phyloP scores from a whole-genome alignment of 2,888 invertebrate species.

The Sphinx pinastri region DNA sequence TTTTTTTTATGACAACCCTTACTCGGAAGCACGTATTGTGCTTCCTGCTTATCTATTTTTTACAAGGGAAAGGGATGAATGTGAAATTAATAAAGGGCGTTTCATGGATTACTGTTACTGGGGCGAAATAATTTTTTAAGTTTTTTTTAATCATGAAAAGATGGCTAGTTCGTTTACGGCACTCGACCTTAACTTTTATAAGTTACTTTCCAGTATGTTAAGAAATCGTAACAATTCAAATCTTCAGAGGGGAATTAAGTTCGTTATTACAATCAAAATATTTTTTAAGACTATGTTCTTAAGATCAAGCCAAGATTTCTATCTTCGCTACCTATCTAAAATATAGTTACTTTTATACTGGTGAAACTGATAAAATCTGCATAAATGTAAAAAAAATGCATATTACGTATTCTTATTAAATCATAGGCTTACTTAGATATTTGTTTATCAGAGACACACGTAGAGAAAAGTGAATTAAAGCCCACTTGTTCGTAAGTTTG shows the following conservation, averaged over 20 bases:
- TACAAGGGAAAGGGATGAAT: slow-evolving; percentile 67
- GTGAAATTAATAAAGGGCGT: slow-evolving; percentile 76
- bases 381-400: no score
- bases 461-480: no score
- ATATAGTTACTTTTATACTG: no score
- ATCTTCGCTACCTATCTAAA: no score
- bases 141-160: slow-evolving; percentile 9
- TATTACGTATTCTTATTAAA: no score
- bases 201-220: background rate
- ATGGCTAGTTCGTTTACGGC: background rate
- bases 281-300: no score
- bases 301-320: no score
- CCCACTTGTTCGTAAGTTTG: no score
- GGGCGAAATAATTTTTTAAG: slow-evolving; percentile 42
- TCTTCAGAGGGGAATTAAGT: background rate
- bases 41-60: slow-evolving; percentile 71
- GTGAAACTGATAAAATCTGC: no score
- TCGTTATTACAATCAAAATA: background rate
- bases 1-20: slow-evolving; percentile 61
- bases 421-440: no score
- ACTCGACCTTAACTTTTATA: background rate
- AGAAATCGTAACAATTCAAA: background rate
- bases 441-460: no score
- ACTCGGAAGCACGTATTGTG: slow-evolving; percentile 55
- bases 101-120: slow-evolving; percentile 60